These are phyloP conservation scores for Trachelus stipa DNA, from an alignment of 2,888 invertebrate genomes.

Conservation along the genomic window DNA sequence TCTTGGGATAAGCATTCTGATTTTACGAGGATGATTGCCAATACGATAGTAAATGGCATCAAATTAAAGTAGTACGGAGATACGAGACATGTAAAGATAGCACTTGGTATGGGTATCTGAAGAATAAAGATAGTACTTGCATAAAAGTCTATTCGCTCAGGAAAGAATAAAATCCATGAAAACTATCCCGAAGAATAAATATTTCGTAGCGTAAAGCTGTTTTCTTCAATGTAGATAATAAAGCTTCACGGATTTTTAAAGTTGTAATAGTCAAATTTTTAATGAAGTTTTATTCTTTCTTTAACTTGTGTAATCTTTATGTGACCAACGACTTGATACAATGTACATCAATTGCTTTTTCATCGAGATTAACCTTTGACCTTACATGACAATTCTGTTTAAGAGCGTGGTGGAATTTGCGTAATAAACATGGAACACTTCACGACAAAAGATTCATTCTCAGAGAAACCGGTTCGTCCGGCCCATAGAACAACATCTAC, in stretches of 20 bases:
- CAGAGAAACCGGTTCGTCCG: conserved; percentile 10
- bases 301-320: neutral
- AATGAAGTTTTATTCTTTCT: neutral
- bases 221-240: neutral
- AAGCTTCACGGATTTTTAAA: neutral
- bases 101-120: neutral
- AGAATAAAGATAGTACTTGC: neutral
- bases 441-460: conserved; percentile 9
- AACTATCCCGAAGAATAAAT: neutral
- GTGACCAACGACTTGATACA: neutral
- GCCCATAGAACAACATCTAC: conserved; percentile 9
- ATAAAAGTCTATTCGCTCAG: neutral
- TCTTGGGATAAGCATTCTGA: neutral
- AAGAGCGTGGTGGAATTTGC: neutral
- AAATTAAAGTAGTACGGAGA: neutral
- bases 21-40: neutral
- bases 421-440: neutral
- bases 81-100: neutral
- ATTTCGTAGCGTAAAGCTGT: neutral
- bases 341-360: neutral
- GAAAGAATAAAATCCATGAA: neutral
- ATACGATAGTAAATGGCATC: neutral
- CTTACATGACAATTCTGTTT: neutral
- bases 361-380: neutral
- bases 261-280: neutral